phyloP scores from a whole-genome alignment of 2,888 invertebrate genomes.

The Lasioglossum lativentre region DNA sequence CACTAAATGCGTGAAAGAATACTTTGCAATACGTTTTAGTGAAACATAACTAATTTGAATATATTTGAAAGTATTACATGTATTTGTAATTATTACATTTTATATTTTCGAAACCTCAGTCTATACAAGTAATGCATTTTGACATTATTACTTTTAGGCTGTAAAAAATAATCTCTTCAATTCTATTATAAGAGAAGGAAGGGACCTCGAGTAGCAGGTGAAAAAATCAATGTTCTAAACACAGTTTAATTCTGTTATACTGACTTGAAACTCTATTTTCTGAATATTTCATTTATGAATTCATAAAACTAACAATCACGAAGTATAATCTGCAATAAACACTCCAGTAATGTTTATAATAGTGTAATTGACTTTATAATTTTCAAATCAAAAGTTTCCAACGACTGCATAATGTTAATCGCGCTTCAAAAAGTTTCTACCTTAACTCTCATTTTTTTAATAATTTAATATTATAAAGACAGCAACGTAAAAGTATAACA shows the following conservation, averaged over 20 bases:
- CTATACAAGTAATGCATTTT: background rate
- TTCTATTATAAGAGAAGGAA: background rate
- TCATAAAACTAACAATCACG: background rate
- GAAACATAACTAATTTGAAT: background rate
- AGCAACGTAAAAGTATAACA: constrained; percentile 5
- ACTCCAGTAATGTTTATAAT: background rate
- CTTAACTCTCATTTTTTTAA: background rate
- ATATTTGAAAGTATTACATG: background rate
- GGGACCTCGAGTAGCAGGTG: background rate
- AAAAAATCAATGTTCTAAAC: background rate
- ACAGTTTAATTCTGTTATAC: background rate
- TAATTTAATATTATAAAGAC: background rate
- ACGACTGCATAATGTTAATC: background rate
- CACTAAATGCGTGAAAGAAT: too few species aligned
- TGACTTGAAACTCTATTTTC: background rate
- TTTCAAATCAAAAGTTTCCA: background rate
- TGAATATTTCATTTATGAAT: too few species aligned
- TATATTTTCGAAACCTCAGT: background rate
- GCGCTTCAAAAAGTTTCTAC: background rate
- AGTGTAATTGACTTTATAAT: background rate
- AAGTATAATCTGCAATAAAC: background rate
- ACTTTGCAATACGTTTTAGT: too few species aligned
- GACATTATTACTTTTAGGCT: background rate
- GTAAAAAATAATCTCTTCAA: background rate
- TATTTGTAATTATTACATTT: background rate